Conservation (phyloP, 2,888 invertebrate species). For the Eristalis arbustorum region DNA sequence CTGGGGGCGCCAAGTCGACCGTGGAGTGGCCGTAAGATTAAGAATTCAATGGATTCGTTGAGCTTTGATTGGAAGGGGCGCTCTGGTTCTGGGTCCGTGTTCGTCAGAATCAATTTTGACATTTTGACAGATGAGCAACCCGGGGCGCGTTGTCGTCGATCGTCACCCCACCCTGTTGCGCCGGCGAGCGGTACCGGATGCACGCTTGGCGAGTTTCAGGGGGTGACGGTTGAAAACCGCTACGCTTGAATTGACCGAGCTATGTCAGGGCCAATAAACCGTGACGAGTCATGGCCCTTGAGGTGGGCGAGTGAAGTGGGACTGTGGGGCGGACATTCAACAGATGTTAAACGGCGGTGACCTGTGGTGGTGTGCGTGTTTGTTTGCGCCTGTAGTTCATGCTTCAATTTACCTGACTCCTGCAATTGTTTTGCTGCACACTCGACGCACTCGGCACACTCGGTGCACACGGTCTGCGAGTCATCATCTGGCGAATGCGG, state of each 20-base stretch:
- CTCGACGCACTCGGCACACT: slow-evolving; percentile 80
- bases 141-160: neutral
- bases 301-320: neutral
- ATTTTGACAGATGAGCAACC: slow-evolving; percentile 15
- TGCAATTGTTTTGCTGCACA: slow-evolving; percentile 80
- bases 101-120: slow-evolving; percentile 9
- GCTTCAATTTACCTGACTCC: slow-evolving; percentile 77
- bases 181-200: slow-evolving; percentile 53
- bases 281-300: slow-evolving; percentile 31
- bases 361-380: neutral
- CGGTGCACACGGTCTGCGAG: slow-evolving; percentile 78
- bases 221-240: slow-evolving; percentile 28
- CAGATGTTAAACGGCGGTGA: slow-evolving; percentile 31
- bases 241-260: slow-evolving; percentile 35
- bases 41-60: slow-evolving; percentile 47
- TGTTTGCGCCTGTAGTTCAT: slow-evolving; percentile 5
- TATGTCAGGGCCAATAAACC: slow-evolving; percentile 55
- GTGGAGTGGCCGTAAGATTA: slow-evolving; percentile 39
- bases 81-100: neutral
- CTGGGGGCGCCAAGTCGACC: slow-evolving; percentile 40
- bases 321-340: slow-evolving; percentile 19
- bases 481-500: slow-evolving; percentile 76
- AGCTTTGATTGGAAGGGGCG: slow-evolving; percentile 41
- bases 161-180: slow-evolving; percentile 6
- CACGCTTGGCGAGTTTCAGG: slow-evolving; percentile 47